Evolutionary conservation across 1,140 invertebrate species (phyloP).

Genomic region (Calephelis virginiensis): DNA sequence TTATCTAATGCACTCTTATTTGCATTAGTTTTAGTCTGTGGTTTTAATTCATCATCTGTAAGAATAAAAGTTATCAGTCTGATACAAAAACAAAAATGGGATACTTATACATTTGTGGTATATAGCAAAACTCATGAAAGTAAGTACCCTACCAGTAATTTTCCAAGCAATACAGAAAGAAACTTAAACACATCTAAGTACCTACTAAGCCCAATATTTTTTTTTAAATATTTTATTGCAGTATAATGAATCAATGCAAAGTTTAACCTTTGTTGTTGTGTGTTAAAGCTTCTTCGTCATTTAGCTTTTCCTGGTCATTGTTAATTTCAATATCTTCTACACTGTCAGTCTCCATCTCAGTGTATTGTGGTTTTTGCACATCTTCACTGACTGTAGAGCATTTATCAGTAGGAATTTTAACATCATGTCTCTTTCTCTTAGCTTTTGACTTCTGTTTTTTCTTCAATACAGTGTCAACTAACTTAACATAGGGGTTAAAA

Average conservation of each 20-base stretch:
- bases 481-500: conserved; percentile 60
- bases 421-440: conserved; percentile 49
- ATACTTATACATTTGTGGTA: no score
- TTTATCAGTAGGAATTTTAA: conserved; percentile 20
- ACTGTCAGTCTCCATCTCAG: conserved; percentile 22
- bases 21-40: neutral
- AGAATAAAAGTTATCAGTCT: neutral
- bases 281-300: conserved; percentile 8
- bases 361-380: conserved; percentile 12
- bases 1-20: neutral
- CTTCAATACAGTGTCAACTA: conserved; percentile 60
- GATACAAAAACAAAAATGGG: no score
- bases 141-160: no score
- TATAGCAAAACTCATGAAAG: no score
- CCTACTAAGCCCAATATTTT: no score
- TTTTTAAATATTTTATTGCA: no score
- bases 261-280: conserved; percentile 21
- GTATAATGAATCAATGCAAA: no score
- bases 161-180: no score
- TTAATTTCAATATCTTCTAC: conserved; percentile 30
- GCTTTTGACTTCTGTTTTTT: conserved; percentile 59
- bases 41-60: conserved; percentile 18
- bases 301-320: conserved; percentile 17
- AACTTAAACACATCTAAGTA: no score
- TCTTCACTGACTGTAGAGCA: conserved; percentile 21